These are phyloP conservation scores for Megalops cyprinoides DNA, from an alignment of 2,797 vertebrate genomes.

Conservation along the genomic window DNA sequence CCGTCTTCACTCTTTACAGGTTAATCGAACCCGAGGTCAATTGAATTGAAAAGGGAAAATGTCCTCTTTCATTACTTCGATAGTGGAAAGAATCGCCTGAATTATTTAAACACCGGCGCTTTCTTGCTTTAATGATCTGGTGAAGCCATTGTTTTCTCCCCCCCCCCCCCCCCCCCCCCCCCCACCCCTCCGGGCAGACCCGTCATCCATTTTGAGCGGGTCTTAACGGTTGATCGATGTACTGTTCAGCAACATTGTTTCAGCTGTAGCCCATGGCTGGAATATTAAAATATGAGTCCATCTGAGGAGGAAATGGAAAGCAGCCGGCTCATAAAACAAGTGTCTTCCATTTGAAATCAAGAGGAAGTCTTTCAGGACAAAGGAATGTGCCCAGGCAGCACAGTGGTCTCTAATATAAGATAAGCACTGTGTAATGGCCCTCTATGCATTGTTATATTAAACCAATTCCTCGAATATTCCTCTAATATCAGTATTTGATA, in stretches of 20 bases:
- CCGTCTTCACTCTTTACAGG: neutral
- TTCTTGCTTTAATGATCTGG: neutral
- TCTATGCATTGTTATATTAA: neutral
- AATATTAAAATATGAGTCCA: neutral
- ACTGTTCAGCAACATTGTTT: neutral
- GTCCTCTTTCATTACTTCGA: neutral
- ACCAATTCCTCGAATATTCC: neutral
- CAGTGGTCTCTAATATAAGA: neutral
- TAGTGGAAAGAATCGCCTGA: neutral
- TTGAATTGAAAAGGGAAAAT: neutral
- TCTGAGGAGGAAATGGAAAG: neutral
- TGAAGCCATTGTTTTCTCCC: neutral
- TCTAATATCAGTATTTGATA: neutral
- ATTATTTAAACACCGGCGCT: neutral
- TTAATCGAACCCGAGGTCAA: neutral
- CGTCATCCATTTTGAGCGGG: too few species aligned
- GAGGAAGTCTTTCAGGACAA: neutral
- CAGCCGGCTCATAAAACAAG: neutral
- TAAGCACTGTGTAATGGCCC: neutral
- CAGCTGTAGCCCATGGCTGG: constrained; percentile 3
- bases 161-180: neutral
- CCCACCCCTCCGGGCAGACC: neutral
- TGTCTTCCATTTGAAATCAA: neutral
- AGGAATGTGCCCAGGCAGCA: neutral
- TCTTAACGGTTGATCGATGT: neutral